Percentiles rank a stretch among this genome's conserved stretches.
Evolutionary conservation across 2,797 vertebrate species (phyloP).

Genomic region (Propithecus perrieri): DNA sequence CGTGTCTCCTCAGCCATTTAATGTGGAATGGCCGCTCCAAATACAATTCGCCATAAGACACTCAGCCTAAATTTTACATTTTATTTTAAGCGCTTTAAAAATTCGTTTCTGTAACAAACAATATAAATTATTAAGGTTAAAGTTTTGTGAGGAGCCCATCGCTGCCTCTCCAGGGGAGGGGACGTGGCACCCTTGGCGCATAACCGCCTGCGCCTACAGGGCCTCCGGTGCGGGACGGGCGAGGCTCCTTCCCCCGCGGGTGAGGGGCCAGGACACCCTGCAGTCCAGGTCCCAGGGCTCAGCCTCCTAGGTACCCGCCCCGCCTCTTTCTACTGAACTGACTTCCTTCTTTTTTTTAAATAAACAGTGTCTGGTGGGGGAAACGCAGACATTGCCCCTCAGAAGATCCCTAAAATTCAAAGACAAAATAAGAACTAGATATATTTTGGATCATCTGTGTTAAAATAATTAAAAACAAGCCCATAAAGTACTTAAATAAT

Average conservation of each 20-base stretch:
- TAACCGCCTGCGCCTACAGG: not conserved
- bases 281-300: not conserved
- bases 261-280: not conserved
- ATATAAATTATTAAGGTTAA: not conserved
- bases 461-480: not conserved
- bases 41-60: not conserved
- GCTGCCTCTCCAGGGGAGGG: too few relatives aligned
- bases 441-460: not conserved
- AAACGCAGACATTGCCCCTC: not conserved
- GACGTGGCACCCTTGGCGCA: too few relatives aligned
- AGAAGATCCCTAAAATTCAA: not conserved
- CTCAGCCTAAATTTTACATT: not conserved
- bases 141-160: not conserved
- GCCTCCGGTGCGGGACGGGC: fast-evolving
- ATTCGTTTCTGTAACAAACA: not conserved
- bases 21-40: not conserved
- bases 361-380: not conserved
- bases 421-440: not conserved
- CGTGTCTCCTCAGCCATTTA: not conserved
- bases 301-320: not conserved
- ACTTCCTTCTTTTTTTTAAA: not conserved
- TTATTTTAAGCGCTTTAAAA: not conserved
- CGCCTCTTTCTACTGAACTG: not conserved
- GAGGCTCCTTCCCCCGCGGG: too few relatives aligned
- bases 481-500: not conserved